Percentiles rank a stretch among this genome's conserved stretches.
phyloP scores from a whole-genome alignment of 2,797 vertebrate species.

The Chiloscyllium punctatum region DNA sequence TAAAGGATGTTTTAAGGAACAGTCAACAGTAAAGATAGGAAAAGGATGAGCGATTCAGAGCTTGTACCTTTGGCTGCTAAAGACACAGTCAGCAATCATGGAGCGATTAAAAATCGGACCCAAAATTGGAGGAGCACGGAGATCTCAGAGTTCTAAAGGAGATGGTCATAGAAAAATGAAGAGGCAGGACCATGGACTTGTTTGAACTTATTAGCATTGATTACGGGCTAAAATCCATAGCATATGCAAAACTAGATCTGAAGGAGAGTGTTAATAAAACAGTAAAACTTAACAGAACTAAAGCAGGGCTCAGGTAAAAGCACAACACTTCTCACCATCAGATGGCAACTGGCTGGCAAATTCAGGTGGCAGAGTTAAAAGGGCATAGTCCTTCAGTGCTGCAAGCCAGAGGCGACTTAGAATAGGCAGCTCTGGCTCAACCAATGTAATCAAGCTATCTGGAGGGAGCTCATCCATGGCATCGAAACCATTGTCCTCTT shows the following conservation, averaged over 20 bases:
- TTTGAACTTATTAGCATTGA: background rate
- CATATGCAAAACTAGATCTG: background rate
- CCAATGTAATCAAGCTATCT: slow-evolving; percentile 89
- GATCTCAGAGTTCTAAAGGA: background rate
- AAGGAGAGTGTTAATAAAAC: background rate
- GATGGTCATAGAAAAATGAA: background rate
- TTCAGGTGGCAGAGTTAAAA: slow-evolving; percentile 88
- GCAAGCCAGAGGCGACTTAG: slow-evolving; percentile 93
- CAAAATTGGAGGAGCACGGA: background rate
- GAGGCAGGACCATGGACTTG: too few species aligned
- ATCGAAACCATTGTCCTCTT: slow-evolving; percentile 64
- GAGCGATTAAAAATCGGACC: background rate
- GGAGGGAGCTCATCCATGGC: slow-evolving; percentile 75
- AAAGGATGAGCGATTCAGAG: background rate
- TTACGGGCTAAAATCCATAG: background rate
- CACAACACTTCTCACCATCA: slow-evolving; percentile 67
- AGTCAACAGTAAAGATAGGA: background rate
- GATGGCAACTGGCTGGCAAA: slow-evolving; percentile 96
- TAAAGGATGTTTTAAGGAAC: background rate
- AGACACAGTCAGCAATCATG: background rate
- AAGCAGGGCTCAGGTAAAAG: background rate
- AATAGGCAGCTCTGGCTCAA: slow-evolving; percentile 85
- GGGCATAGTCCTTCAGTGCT: slow-evolving; percentile 86
- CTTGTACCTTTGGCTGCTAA: background rate
- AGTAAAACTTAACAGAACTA: background rate